A percentile compares a stretch with the other conserved stretches of the same genome.
phyloP scores from a whole-genome alignment of 2,113 vertebrate genomes.

The Tachuris rubrigastra region DNA sequence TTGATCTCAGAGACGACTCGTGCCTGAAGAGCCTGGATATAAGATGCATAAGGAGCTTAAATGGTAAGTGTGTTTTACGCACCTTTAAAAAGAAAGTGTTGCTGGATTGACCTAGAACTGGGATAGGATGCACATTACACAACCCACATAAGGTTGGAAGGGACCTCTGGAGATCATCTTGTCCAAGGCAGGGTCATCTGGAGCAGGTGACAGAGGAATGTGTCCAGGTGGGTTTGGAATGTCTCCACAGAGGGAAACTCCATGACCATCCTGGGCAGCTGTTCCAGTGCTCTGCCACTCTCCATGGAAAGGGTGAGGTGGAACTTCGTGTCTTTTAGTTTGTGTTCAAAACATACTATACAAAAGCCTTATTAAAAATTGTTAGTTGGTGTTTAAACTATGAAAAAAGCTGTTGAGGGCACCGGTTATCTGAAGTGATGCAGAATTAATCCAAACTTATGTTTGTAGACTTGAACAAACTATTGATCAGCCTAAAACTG shows the following conservation, averaged over 20 bases:
- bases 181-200: not conserved
- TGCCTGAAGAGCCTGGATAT: constrained; percentile 92
- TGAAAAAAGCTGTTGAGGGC: not conserved
- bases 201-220: not conserved
- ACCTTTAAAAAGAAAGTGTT: not conserved
- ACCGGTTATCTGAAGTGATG: not conserved
- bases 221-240: not conserved
- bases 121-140: not conserved
- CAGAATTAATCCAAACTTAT: not conserved
- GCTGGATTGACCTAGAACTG: not conserved
- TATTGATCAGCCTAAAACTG: not conserved
- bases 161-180: not conserved
- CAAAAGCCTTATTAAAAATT: not conserved
- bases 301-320: rapidly evolving
- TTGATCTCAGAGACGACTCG: constrained; percentile 92
- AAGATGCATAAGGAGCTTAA: constrained; percentile 95
- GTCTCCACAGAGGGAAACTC: not conserved
- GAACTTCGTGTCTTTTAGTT: not conserved
- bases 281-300: not conserved
- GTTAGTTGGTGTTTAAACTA: not conserved
- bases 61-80: constrained; percentile 77
- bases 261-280: rapidly evolving
- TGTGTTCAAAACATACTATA: not conserved
- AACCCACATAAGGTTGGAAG: not conserved
- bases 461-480: not conserved